Evolutionary conservation across 2,888 invertebrate species (phyloP).

Genomic region (Stegophylla sp.): DNA sequence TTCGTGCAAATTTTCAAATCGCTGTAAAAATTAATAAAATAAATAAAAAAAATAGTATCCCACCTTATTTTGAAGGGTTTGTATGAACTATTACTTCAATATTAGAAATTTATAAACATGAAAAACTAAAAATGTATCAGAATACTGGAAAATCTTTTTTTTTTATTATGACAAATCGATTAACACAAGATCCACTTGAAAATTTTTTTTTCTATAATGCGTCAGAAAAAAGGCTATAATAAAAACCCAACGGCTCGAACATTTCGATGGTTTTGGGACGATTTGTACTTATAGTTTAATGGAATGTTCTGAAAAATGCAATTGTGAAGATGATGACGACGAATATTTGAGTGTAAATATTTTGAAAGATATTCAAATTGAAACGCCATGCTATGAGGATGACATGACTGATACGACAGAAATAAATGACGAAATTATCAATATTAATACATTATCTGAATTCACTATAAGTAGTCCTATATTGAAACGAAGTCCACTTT

Average conservation of each 20-base stretch:
- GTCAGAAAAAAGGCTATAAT: neutral
- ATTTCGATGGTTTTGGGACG: neutral
- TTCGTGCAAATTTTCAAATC: conserved; percentile 51
- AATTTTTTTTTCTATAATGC: conserved; percentile 9
- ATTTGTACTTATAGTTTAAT: conserved; percentile 6
- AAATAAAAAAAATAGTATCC: conserved; percentile 56
- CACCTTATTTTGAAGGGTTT: conserved; percentile 62
- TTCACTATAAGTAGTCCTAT: neutral
- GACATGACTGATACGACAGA: neutral
- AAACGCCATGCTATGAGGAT: neutral
- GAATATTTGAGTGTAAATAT: neutral
- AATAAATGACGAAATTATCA: neutral
- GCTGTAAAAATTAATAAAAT: conserved; percentile 50
- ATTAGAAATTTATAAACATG: conserved; percentile 61
- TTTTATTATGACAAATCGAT: conserved; percentile 4
- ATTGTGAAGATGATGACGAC: neutral
- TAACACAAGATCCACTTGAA: conserved; percentile 8
- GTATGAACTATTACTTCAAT: conserved; percentile 61
- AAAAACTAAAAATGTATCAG: conserved; percentile 56
- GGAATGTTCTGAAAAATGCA: neutral
- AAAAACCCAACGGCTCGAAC: neutral
- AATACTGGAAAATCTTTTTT: neutral
- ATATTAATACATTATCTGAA: neutral
- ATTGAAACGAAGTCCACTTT: neutral
- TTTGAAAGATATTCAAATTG: neutral